A percentile compares a stretch with the other conserved stretches of the same genome.
Conservation (phyloP, 2,888 invertebrate species). For the Neoscelio sp. region DNA sequence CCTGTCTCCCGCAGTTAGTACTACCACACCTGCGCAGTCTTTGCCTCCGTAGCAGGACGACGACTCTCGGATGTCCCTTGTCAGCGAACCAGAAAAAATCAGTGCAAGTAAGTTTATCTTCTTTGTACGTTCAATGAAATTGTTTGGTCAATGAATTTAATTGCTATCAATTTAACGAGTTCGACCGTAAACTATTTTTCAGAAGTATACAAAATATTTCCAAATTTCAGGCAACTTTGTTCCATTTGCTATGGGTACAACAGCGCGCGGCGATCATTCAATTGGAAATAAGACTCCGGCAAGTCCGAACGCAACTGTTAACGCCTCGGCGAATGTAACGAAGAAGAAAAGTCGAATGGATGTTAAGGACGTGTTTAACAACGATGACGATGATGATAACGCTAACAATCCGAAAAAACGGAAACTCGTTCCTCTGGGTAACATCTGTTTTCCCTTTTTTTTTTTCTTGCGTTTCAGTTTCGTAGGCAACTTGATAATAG, state of each 20-base stretch:
- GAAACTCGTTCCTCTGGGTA: conserved; percentile 91
- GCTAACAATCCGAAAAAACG: conserved; percentile 86
- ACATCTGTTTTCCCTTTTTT: conserved; percentile 58
- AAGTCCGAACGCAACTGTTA: conserved; percentile 77
- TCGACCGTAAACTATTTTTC: no score
- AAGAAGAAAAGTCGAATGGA: conserved; percentile 89
- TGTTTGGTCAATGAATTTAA: background rate
- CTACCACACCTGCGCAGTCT: conserved; percentile 77
- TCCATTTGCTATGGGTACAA: conserved; percentile 81
- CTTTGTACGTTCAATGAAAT: no score
- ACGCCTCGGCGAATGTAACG: conserved; percentile 78
- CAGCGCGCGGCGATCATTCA: conserved; percentile 77
- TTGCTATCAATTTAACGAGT: no score
- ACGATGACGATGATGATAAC: conserved; percentile 90
- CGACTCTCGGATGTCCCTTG: conserved; percentile 81
- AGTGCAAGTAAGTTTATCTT: conserved; percentile 79
- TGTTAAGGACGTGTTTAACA: conserved; percentile 93
- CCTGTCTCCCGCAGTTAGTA: no score
- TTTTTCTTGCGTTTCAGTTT: no score
- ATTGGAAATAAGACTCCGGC: conserved; percentile 81
- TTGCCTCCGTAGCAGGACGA: conserved; percentile 78
- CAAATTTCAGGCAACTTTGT: conserved; percentile 79
- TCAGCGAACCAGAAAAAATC: conserved; percentile 81
- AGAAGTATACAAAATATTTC: no score
- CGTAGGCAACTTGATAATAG: no score